These are phyloP conservation scores for Aurelia aurita DNA, from an alignment of 30 jellyfish, hydroid and myxozoan genomes.

Conservation along the genomic window DNA sequence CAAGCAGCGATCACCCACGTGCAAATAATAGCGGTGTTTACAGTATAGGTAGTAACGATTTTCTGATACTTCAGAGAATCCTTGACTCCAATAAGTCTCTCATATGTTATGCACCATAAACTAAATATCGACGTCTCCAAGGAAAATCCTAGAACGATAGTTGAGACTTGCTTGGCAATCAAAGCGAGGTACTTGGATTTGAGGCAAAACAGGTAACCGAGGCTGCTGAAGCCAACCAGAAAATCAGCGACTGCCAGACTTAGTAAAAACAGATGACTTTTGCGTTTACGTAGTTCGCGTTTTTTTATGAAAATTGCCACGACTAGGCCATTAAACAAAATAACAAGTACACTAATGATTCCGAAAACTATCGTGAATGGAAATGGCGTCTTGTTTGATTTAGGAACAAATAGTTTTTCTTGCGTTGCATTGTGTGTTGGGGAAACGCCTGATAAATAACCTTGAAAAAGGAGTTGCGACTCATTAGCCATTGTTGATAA, in stretches of 20 bases:
- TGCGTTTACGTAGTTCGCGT: constrained; percentile 56
- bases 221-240: constrained; percentile 67
- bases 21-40: constrained; percentile 28
- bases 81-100: constrained; percentile 59
- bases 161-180: constrained; percentile 40
- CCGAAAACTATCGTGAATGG: constrained; percentile 40
- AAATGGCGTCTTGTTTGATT: constrained; percentile 33
- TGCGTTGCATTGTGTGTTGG: constrained; percentile 5
- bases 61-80: constrained; percentile 59
- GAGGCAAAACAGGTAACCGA: constrained; percentile 39
- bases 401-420: constrained; percentile 33
- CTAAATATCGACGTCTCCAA: constrained; percentile 75
- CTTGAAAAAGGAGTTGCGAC: too few relatives aligned
- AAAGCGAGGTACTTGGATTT: constrained; percentile 3
- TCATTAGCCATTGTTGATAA: too few relatives aligned
- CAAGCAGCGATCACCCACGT: constrained; percentile 58
- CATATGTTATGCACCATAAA: constrained; percentile 70
- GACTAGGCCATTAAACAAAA: constrained; percentile 41
- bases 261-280: constrained; percentile 53
- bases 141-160: constrained; percentile 61
- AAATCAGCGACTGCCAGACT: constrained; percentile 72
- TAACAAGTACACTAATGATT: constrained; percentile 20
- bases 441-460: not conserved
- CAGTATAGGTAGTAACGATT: constrained; percentile 52
- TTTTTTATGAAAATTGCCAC: constrained; percentile 31